A percentile compares a stretch with the other conserved stretches of the same genome.
Conservation (phyloP, 2,888 invertebrate species). For the Sthenelais limicola region DNA sequence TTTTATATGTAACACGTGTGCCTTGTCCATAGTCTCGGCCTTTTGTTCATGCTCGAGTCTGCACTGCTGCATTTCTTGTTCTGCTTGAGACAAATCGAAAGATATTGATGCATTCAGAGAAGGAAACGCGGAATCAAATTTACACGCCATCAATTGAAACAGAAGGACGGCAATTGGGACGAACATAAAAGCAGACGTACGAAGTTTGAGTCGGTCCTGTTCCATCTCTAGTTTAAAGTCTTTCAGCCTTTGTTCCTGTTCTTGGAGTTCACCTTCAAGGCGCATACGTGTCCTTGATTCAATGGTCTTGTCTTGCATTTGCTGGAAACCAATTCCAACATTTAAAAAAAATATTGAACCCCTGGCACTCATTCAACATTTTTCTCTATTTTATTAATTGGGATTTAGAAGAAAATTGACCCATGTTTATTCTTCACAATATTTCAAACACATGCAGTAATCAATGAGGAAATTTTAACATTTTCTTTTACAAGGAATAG, state of each 20-base stretch:
- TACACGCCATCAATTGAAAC: too few relatives aligned
- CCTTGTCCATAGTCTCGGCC: slow-evolving; percentile 51
- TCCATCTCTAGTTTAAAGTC: slow-evolving; percentile 61
- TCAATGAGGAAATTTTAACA: too few relatives aligned
- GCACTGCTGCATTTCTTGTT: slow-evolving; percentile 59
- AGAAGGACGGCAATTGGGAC: neutral
- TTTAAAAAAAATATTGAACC: too few relatives aligned
- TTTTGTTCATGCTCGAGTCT: slow-evolving; percentile 58
- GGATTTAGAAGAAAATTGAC: too few relatives aligned
- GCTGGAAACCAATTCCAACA: slow-evolving; percentile 50
- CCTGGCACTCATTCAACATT: too few relatives aligned
- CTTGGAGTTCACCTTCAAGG: slow-evolving; percentile 63
- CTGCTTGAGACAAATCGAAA: slow-evolving; percentile 50
- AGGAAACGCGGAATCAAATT: neutral
- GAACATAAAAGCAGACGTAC: slow-evolving; percentile 50
- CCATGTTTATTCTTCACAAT: too few relatives aligned
- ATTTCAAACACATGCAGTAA: too few relatives aligned
- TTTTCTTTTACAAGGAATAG: too few relatives aligned
- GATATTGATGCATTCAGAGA: neutral
- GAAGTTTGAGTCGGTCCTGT: slow-evolving; percentile 59
- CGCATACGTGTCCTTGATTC: slow-evolving; percentile 65
- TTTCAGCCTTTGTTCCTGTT: slow-evolving; percentile 60
- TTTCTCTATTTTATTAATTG: too few relatives aligned
- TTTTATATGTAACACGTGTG: slow-evolving; percentile 53
- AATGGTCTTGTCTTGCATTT: slow-evolving; percentile 67